These are phyloP conservation scores for Ennomos fuscantarius DNA, from an alignment of 2,888 invertebrate genomes.

Conservation along the genomic window DNA sequence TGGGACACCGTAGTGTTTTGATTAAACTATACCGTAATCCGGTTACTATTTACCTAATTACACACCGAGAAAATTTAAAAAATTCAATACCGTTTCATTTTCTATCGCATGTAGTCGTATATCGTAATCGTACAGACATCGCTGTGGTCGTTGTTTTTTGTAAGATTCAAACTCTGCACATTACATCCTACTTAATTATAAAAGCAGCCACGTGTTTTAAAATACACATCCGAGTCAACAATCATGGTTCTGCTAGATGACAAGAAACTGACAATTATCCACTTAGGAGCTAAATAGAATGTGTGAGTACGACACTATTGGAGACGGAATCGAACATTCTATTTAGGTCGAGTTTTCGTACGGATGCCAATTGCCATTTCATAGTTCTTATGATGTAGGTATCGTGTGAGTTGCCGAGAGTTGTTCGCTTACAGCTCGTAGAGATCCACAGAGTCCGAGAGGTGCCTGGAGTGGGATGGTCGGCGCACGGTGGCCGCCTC, in stretches of 20 bases:
- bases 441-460: conserved; percentile 62
- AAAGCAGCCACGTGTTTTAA: not conserved
- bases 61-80: conserved; percentile 9
- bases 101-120: not conserved
- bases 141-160: conserved; percentile 4
- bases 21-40: conserved; percentile 8
- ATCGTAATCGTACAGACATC: not conserved
- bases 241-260: too few species aligned
- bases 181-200: not conserved
- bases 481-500: conserved; percentile 65
- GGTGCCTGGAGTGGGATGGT: conserved; percentile 62
- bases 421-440: conserved; percentile 64
- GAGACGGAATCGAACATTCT: too few species aligned
- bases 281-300: not conserved
- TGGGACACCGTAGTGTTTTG: conserved; percentile 1
- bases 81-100: not conserved
- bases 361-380: too few species aligned
- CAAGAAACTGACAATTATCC: too few species aligned
- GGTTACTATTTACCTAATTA: conserved; percentile 14
- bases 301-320: not conserved
- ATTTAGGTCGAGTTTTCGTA: too few species aligned
- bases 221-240: not conserved
- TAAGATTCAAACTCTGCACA: conserved; percentile 2
- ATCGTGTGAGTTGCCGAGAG: conserved; percentile 17
- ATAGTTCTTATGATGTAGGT: conserved; percentile 1